These are phyloP conservation scores for Folsomia manolachei DNA, from an alignment of 2,888 invertebrate genomes.

Conservation along the genomic window DNA sequence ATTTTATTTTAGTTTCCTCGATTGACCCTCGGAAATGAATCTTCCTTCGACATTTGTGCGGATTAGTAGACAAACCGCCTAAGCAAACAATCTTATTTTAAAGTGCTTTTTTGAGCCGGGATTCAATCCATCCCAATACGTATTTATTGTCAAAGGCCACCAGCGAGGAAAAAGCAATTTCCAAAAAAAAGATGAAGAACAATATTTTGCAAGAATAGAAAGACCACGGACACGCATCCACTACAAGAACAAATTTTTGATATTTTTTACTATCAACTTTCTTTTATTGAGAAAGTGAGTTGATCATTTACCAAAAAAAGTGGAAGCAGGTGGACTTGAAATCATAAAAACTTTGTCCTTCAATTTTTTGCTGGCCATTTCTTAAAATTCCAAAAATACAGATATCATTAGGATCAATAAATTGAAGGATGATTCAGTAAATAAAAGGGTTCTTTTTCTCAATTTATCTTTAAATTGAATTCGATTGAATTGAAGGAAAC, in stretches of 20 bases:
- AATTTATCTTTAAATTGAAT: too few species aligned
- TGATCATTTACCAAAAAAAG: background rate
- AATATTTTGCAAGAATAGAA: background rate
- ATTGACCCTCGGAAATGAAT: background rate
- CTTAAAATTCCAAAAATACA: background rate
- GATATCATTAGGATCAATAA: slow-evolving; percentile 3
- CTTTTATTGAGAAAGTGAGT: background rate
- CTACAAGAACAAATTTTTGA: too few species aligned
- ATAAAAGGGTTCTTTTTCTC: background rate
- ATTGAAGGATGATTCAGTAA: background rate
- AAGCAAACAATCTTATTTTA: background rate
- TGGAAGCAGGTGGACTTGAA: background rate
- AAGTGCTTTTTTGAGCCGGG: background rate
- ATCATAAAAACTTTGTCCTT: background rate
- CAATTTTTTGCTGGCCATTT: background rate
- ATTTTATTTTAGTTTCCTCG: too few species aligned
- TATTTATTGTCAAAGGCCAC: background rate
- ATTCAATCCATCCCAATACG: too few species aligned
- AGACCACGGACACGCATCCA: too few species aligned
- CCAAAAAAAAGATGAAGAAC: background rate
- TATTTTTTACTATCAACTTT: too few species aligned
- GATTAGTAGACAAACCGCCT: background rate
- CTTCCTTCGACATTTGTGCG: background rate
- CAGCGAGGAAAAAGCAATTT: background rate
- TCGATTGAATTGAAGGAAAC: background rate